Conservation (phyloP, 2,113 vertebrate genomes). For the Ptyas mucosa region DNA sequence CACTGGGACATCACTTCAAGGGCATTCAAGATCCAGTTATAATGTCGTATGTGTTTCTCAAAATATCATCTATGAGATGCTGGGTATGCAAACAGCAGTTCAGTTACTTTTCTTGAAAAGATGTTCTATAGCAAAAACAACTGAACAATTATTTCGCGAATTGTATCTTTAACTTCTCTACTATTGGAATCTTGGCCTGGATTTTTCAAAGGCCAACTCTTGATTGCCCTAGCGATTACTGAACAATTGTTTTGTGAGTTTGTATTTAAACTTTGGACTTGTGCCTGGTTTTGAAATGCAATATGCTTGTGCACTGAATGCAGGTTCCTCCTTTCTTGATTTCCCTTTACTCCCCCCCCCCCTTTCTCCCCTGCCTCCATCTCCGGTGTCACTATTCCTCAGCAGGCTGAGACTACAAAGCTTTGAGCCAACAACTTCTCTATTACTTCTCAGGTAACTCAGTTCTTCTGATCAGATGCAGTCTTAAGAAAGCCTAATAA, state of each 20-base stretch:
- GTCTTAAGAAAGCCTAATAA: constrained; percentile 31
- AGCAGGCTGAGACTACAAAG: constrained; percentile 11
- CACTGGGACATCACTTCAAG: no score
- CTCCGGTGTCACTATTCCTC: constrained; percentile 13
- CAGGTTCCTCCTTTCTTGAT: not conserved
- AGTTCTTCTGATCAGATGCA: constrained; percentile 55
- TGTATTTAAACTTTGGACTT: constrained; percentile 27
- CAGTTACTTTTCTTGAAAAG: constrained; percentile 22
- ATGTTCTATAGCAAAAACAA: not conserved
- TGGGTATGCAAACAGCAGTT: not conserved
- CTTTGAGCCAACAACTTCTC: constrained; percentile 54
- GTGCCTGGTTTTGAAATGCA: constrained; percentile 43
- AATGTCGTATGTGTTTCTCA: not conserved
- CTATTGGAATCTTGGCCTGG: constrained; percentile 34
- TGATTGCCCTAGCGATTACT: constrained; percentile 16
- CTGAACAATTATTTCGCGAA: constrained; percentile 25
- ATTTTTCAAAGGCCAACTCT: constrained; percentile 38
- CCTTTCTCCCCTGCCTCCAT: not conserved
- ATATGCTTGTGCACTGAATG: not conserved
- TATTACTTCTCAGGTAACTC: constrained; percentile 51
- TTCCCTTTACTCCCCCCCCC: not conserved
- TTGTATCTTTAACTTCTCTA: constrained; percentile 15
- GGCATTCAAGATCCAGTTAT: no score
- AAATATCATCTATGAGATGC: constrained; percentile 4
- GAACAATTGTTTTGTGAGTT: constrained; percentile 28